These are phyloP conservation scores for Aulostomus chinensis DNA, from an alignment of 2,797 vertebrate genomes.

Conservation along the genomic window DNA sequence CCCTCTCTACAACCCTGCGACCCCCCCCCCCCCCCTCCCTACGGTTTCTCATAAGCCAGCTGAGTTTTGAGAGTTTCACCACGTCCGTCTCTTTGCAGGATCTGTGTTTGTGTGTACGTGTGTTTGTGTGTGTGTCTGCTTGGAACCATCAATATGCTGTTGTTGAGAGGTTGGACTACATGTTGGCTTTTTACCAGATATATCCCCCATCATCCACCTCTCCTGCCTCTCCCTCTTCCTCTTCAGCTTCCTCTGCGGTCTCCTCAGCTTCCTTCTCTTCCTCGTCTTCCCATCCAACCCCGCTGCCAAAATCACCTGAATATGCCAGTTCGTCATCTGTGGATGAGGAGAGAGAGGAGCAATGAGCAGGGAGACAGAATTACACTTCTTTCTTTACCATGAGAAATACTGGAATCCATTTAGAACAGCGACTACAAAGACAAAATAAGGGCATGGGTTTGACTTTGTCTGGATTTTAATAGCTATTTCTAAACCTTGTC, in stretches of 20 bases:
- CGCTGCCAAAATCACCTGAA: conserved; percentile 94
- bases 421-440: conserved; percentile 29
- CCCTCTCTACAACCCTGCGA: conserved; percentile 36
- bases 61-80: conserved; percentile 60
- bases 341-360: conserved; percentile 8
- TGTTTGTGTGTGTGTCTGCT: conserved; percentile 57
- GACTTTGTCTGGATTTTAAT: conserved; percentile 75
- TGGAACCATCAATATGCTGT: conserved; percentile 53
- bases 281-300: conserved; percentile 97
- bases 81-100: conserved; percentile 65
- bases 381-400: not conserved
- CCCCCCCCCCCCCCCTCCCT: no score
- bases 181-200: conserved; percentile 89
- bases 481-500: conserved; percentile 72
- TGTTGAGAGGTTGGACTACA: conserved; percentile 60
- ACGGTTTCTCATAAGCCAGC: conserved; percentile 41
- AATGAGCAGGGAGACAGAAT: conserved; percentile 38
- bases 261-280: conserved; percentile 96
- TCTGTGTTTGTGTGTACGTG: conserved; percentile 59
- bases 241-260: conserved; percentile 90
- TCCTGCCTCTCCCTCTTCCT: conserved; percentile 91
- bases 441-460: conserved; percentile 60
- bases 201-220: conserved; percentile 95
- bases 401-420: conserved; percentile 52
- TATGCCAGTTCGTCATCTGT: conserved; percentile 90